These are phyloP conservation scores for Cotesia vestalis DNA, from an alignment of 1,140 invertebrate species.

Conservation along the genomic window DNA sequence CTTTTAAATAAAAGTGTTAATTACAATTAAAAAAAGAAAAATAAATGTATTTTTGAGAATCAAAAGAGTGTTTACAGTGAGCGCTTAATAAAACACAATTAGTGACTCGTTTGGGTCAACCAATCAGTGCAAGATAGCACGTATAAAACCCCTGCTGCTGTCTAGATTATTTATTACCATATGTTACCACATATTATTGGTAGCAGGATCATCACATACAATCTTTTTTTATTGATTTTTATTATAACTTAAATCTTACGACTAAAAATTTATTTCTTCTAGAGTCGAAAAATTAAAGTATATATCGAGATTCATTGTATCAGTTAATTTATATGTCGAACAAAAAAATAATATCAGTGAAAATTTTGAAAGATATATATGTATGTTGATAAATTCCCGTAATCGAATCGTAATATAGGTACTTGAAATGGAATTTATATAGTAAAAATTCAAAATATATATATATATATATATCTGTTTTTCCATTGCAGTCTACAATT, in stretches of 20 bases:
- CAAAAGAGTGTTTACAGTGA: conserved; percentile 35
- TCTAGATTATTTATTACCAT: conserved; percentile 59
- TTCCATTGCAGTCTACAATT: no score
- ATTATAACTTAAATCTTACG: conserved; percentile 1
- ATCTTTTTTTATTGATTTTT: conserved; percentile 4
- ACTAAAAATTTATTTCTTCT: not conserved
- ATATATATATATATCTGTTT: no score
- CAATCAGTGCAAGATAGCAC: conserved; percentile 56
- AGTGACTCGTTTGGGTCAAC: conserved; percentile 51
- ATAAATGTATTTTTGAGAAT: conserved; percentile 26
- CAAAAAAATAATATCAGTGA: no score
- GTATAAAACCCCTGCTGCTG: conserved; percentile 48
- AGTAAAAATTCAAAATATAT: no score
- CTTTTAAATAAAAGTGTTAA: not conserved
- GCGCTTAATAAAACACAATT: conserved; percentile 66
- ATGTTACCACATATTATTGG: conserved; percentile 51
- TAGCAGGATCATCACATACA: conserved; percentile 32
- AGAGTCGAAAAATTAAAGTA: no score
- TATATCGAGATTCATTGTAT: no score
- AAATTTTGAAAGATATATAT: no score
- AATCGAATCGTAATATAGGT: no score
- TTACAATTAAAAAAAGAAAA: conserved; percentile 2
- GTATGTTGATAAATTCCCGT: no score
- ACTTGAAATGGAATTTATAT: no score
- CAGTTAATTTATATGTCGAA: no score